Evolutionary conservation across 2,113 vertebrate genomes (phyloP).

Genomic region (Columba livia): DNA sequence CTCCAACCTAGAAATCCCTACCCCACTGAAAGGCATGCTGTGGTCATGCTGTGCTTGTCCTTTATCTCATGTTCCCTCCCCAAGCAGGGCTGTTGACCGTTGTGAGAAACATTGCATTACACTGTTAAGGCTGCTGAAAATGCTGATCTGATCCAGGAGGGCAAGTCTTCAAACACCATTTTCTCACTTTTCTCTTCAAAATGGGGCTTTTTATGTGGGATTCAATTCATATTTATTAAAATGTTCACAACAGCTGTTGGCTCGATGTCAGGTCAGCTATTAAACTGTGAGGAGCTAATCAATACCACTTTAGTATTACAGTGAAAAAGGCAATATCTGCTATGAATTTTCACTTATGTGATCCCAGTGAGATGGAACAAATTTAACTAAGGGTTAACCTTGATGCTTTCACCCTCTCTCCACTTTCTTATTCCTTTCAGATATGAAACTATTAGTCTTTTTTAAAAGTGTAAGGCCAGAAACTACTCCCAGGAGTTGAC

Average conservation of each 20-base stretch:
- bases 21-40: neutral
- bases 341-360: neutral
- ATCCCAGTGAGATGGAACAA: neutral
- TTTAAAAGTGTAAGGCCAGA: neutral
- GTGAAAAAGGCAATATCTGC: neutral
- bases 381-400: neutral
- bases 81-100: accelerated
- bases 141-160: neutral
- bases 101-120: neutral
- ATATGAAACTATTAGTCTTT: neutral
- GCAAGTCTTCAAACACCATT: neutral
- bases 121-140: neutral
- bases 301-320: neutral
- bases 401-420: neutral
- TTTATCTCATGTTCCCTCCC: neutral
- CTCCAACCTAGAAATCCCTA: neutral
- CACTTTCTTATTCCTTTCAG: neutral
- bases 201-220: neutral
- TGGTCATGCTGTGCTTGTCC: neutral
- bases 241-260: neutral
- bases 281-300: neutral
- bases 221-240: neutral
- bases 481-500: neutral
- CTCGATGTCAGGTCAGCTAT: neutral
- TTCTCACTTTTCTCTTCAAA: neutral